Percentiles rank a stretch among this genome's conserved stretches.
phyloP scores from a whole-genome alignment of 2,797 vertebrate species.

The Cuniculus paca region DNA sequence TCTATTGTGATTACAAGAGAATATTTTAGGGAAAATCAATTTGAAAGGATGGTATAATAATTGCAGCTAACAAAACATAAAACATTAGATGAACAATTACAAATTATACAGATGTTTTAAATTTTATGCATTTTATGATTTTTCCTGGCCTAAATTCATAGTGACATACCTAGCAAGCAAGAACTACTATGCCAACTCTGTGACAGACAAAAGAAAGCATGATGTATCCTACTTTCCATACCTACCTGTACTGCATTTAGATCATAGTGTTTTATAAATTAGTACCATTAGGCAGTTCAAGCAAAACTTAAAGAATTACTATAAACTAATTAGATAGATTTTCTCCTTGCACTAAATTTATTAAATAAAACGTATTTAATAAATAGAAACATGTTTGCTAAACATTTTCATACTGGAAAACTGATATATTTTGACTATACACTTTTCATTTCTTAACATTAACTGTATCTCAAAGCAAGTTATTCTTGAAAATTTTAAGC shows the following conservation, averaged over 20 bases:
- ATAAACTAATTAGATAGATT: background rate
- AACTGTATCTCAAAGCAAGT: background rate
- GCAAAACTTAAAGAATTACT: background rate
- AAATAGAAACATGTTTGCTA: background rate
- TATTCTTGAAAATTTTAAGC: background rate
- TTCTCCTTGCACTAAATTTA: background rate
- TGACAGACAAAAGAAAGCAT: background rate
- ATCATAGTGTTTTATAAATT: background rate
- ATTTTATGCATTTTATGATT: background rate
- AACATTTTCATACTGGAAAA: background rate
- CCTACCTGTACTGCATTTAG: background rate
- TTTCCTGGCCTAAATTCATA: background rate
- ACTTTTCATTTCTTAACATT: background rate
- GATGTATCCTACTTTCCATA: background rate
- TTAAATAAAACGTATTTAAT: background rate
- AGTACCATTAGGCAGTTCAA: background rate
- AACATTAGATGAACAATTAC: slow-evolving; percentile 69
- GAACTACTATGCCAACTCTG: background rate
- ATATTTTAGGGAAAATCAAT: slow-evolving; percentile 61
- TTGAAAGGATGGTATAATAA: slow-evolving; percentile 64
- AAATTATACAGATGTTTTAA: slow-evolving; percentile 67
- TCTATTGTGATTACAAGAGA: slow-evolving; percentile 13
- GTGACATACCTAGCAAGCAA: background rate
- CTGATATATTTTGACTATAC: background rate
- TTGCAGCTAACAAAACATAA: slow-evolving; percentile 73